Evolutionary conservation across 92 coral and sea anemone species (phyloP), one percentile per base, ranked within the genome.

Genomic region (Palythoa caribaeorum): DNA sequence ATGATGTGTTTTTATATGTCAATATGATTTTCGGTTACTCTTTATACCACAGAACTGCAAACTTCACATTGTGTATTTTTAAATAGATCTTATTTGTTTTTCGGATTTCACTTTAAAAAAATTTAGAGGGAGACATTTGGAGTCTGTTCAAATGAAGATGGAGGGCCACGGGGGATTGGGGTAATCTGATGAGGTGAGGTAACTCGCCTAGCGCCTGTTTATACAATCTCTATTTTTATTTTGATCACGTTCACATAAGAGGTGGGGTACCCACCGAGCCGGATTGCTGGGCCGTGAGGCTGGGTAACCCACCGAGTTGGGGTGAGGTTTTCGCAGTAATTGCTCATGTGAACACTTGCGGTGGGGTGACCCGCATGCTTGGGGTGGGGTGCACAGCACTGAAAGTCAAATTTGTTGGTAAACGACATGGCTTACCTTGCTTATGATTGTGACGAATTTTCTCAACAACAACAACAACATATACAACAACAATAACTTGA

Each of bases 361-460:
- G 15, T 75, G 38, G 59, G 79, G 59, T n/a, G 35, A 74, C 78
- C 78, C 13, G 79, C 59, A 8, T 75, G 79, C 60, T 57, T 75
- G 59, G 79, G 60, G 79, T 44, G 79, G 47, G 59, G 79, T 40
- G 15, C 28, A 48, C 79, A 48, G 79, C 37, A 48, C 60, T 15
- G 60, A 75, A 75, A 73, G 36, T 54, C 35, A 73, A 73, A 75
- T 48, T 75, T 39, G 79, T 75, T 40, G 1, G 38, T 75, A 39
- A 48, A 40, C 59, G 19, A 75, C 39, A 75, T 75, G 38, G 79
- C 15, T 75, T 75, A 0, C 28, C 28, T 28, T 28, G 28, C 28
- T 28, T 28, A 28, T 28, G 28, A 28, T 28, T 28, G 28, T 28
- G 28, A 28, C 28, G 28, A 28, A 28, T 28, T 28, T 28, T 28